Base-by-base conservation (phyloP, 2,888 invertebrate species). In the Phyto melanocephala region DNA sequence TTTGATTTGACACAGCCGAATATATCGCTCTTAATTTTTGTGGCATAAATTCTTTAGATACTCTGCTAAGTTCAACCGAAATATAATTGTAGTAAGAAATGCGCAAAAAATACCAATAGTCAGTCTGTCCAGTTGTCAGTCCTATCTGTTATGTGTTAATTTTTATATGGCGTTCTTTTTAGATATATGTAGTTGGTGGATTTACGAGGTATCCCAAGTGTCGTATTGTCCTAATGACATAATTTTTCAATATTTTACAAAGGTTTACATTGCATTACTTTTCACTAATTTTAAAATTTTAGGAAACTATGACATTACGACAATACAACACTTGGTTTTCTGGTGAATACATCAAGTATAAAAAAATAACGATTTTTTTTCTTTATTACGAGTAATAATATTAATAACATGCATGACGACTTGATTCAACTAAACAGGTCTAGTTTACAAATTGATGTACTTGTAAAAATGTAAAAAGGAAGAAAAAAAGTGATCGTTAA, bases 121-220 rank as follows among this genome's bases (percentile, higher is more conserved):
- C 62, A 15, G 52, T 60, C 22, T 37, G 35, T 60, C 60, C 45
- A 24, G 6, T 35, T 47, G 24, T 40, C 17, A 22, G 50, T 52
- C 11, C 42, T 70, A 40, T 52, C 71, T 80, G 15, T 76, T 80
- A 77, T 83, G 72, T 77, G 76, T 62, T 77, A 80, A 83, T 77
- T 80, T 71, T 71, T 74, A 68, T 47, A 56, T n/a, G 47, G n/a
- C 20, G 20, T 37, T 71, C 70, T 78, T 28, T 4, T 35, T 13
- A n/a, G n/a, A n/a, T n/a, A n/a, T n/a, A n/a, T n/a, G n/a, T n/a
- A n/a, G n/a, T n/a, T n/a, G n/a, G n/a, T n/a, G n/a, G n/a, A n/a
- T n/a, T n/a, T n/a, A n/a, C n/a, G n/a, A n/a, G n/a, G n/a, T n/a
- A n/a, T n/a, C n/a, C n/a, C n/a, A n/a, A n/a, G n/a, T n/a, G n/a